Base-by-base conservation (phyloP, 2,888 invertebrate genomes). In the Osmoderma eremita region DNA sequence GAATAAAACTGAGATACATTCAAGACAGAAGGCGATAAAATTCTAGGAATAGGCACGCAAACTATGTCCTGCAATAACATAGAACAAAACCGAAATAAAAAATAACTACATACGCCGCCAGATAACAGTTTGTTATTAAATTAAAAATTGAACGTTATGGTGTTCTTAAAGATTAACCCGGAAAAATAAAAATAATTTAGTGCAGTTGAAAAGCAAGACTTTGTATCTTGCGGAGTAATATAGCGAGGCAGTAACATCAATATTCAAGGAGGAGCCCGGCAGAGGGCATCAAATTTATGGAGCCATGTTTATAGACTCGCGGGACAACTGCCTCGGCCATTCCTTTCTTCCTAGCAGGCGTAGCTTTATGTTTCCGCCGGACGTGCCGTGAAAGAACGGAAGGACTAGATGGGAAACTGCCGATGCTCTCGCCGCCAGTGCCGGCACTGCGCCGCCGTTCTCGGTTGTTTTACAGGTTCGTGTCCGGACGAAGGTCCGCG, bases 301-400 rank as follows among this genome's bases (percentile, higher is more conserved):
- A 80, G 78, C 80, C 80, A 80, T 82, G 83, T 83, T 83, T 83
- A 83, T 83, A 81, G 82, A 80, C 81, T 81, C 82, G 77, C 78
- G 82, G 82, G 82, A 82, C 81, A 79, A 80, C 79, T 78, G 79
- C 58, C 64, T 78, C 68, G 80, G 80, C 81, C 79, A 79, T 82
- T 82, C 79, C 80, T 82, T 82, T 81, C 81, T 82, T 81, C 80
- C 81, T 81, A 82, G 81, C 80, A 77, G 78, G 78, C 75, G 78
- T 76, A 79, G 79, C 80, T 82, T 81, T 81, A 81, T 81, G 80
- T 79, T 78, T 79, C 77, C 76, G 75, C 75, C 77, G 79, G 80
- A 81, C 81, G 81, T 81, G 81, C 79, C 75, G 75, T 53, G 63
- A 53, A 63, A 41, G 63, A 63, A 53, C 63, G 63, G 63, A 63